Conservation (phyloP, 2,113 vertebrate species). For the Zapus hudsonius region DNA sequence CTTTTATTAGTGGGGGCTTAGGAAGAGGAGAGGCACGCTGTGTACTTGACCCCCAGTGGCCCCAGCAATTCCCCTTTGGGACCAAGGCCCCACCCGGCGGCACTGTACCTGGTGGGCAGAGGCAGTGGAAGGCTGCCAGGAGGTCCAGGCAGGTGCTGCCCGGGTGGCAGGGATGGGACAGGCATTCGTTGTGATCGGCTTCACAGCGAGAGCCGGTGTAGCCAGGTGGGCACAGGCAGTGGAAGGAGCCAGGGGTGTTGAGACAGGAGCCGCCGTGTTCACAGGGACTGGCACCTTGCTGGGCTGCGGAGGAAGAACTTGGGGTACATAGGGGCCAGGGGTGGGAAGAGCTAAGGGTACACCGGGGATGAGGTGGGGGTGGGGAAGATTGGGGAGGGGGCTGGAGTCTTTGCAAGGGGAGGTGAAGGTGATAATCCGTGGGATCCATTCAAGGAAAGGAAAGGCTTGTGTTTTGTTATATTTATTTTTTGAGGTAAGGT, state of each 20-base stretch:
- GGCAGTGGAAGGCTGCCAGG: slow-evolving; percentile 78
- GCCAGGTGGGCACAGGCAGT: slow-evolving; percentile 79
- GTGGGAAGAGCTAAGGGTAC: background rate
- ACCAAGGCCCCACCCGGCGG: background rate
- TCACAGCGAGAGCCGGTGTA: slow-evolving; percentile 83
- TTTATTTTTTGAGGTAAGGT: no score
- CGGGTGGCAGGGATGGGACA: slow-evolving; percentile 80
- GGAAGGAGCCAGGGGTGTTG: slow-evolving; percentile 82
- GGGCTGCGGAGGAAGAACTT: slow-evolving; percentile 48
- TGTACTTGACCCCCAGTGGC: no score
- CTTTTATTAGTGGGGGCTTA: background rate
- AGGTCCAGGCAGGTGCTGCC: slow-evolving; percentile 82
- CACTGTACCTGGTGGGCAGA: slow-evolving; percentile 83
- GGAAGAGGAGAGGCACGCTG: background rate
- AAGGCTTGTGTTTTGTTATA: no score
- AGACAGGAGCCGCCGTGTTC: slow-evolving; percentile 81
- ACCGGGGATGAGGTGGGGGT: background rate
- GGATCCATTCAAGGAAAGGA: no score
- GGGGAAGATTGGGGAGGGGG: background rate
- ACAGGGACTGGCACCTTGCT: slow-evolving; percentile 79
- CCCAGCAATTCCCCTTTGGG: background rate
- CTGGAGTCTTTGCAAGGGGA: background rate
- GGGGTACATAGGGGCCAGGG: background rate
- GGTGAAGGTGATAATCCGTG: no score
- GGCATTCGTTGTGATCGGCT: slow-evolving; percentile 78